A percentile compares a stretch with the other conserved stretches of the same genome.
Conservation (phyloP, 2,797 vertebrate species). For the Sitta carolinensis region DNA sequence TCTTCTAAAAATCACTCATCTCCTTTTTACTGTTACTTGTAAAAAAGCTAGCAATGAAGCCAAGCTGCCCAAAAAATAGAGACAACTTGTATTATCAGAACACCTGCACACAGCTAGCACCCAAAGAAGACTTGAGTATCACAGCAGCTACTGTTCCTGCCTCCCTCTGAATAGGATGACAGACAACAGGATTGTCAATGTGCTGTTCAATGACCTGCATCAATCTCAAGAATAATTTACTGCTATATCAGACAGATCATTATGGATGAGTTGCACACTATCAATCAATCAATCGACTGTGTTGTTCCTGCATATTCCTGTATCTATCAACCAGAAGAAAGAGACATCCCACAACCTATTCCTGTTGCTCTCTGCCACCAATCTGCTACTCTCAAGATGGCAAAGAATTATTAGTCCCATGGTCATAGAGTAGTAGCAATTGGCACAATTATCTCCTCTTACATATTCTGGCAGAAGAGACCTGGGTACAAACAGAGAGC, state of each 20-base stretch:
- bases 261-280: slow-evolving; percentile 65
- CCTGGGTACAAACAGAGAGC: neutral
- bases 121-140: neutral
- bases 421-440: neutral
- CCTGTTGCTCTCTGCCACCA: slow-evolving; percentile 44
- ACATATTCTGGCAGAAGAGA: neutral
- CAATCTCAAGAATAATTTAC: slow-evolving; percentile 75
- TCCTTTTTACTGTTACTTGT: neutral
- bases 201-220: slow-evolving; percentile 73
- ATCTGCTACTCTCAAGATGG: neutral
- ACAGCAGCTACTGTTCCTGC: slow-evolving; percentile 30
- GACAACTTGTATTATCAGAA: neutral
- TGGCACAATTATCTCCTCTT: neutral
- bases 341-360: slow-evolving; percentile 39
- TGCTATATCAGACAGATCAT: slow-evolving; percentile 71
- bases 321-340: slow-evolving; percentile 62
- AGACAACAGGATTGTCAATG: slow-evolving; percentile 69
- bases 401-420: slow-evolving; percentile 42
- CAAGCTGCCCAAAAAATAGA: neutral
- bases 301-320: slow-evolving; percentile 71
- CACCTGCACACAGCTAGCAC: neutral
- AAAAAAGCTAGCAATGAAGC: neutral
- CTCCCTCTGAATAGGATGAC: slow-evolving; percentile 55
- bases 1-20: neutral
- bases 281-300: slow-evolving; percentile 71